A percentile compares a stretch with the other conserved stretches of the same genome.
phyloP scores from a whole-genome alignment of 2,888 invertebrate species.

The Orthonevra nobilis region DNA sequence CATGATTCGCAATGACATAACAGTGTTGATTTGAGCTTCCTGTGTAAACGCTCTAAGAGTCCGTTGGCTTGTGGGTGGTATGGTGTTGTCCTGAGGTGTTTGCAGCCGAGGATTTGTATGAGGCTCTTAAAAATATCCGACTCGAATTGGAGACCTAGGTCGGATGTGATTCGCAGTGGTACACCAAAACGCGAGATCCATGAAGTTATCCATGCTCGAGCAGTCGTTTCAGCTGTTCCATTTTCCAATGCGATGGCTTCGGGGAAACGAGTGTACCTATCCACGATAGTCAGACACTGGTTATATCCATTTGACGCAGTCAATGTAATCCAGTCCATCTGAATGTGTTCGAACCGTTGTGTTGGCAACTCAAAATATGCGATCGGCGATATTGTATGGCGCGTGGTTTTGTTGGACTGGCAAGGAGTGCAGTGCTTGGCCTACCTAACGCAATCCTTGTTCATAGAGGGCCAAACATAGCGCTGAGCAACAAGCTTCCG shows the following conservation, averaged over 20 bases:
- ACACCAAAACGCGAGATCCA: constrained; percentile 79
- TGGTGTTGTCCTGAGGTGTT: constrained; percentile 26
- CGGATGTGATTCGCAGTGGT: constrained; percentile 75
- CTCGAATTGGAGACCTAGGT: constrained; percentile 59
- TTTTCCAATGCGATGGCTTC: constrained; percentile 30
- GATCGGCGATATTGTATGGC: background rate
- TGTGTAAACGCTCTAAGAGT: constrained; percentile 75
- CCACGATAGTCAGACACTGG: constrained; percentile 27
- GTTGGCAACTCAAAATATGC: background rate
- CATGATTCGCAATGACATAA: constrained; percentile 59
- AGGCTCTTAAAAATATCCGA: constrained; percentile 34
- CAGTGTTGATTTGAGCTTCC: constrained; percentile 26
- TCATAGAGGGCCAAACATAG: constrained; percentile 13
- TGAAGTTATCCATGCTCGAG: constrained; percentile 20
- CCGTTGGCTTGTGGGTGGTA: constrained; percentile 75
- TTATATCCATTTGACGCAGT: constrained; percentile 12
- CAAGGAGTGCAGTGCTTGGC: background rate
- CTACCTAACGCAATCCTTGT: background rate
- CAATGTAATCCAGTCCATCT: background rate
- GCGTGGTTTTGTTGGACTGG: constrained; percentile 4
- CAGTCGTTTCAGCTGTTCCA: constrained; percentile 43
- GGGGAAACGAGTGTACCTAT: constrained; percentile 27
- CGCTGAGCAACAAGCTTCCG: no score
- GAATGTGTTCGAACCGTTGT: background rate
- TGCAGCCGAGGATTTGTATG: constrained; percentile 31